phyloP scores from a whole-genome alignment of 2,797 vertebrate genomes.

The Lates japonicus region DNA sequence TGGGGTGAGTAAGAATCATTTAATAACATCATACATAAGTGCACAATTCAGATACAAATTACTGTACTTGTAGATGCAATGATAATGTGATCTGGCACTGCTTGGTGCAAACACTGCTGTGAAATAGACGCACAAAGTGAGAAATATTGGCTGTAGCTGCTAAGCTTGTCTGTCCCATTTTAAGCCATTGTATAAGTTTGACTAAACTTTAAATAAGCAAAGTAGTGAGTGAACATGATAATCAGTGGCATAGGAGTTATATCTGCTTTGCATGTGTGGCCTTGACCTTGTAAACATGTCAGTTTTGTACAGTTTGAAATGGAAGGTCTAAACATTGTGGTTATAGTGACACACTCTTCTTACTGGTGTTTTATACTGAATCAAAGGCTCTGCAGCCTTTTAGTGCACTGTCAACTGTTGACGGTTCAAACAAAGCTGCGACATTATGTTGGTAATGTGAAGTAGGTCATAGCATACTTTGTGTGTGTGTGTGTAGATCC shows the following conservation, averaged over 20 bases:
- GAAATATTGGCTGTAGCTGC: neutral
- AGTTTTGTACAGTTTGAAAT: neutral
- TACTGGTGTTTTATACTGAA: neutral
- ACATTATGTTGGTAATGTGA: neutral
- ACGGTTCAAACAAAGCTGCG: neutral
- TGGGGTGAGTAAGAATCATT: conserved; percentile 85
- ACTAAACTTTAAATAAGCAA: neutral
- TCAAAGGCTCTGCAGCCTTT: neutral
- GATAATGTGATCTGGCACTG: neutral
- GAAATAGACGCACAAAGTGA: no score
- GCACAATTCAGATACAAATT: neutral
- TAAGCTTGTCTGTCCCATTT: neutral
- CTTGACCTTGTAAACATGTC: neutral
- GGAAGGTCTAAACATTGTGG: neutral
- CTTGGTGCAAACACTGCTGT: neutral
- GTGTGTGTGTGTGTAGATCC: conserved; percentile 83
- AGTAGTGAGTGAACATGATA: neutral
- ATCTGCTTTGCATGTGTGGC: neutral
- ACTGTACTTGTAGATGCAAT: no score
- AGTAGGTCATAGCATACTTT: neutral
- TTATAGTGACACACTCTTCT: neutral
- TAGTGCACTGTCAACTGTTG: neutral
- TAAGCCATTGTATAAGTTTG: neutral
- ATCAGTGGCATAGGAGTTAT: neutral
- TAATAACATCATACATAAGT: no score